Evolutionary conservation across 2,113 vertebrate genomes (phyloP).

Genomic region (Datnioides undecimradiatus): DNA sequence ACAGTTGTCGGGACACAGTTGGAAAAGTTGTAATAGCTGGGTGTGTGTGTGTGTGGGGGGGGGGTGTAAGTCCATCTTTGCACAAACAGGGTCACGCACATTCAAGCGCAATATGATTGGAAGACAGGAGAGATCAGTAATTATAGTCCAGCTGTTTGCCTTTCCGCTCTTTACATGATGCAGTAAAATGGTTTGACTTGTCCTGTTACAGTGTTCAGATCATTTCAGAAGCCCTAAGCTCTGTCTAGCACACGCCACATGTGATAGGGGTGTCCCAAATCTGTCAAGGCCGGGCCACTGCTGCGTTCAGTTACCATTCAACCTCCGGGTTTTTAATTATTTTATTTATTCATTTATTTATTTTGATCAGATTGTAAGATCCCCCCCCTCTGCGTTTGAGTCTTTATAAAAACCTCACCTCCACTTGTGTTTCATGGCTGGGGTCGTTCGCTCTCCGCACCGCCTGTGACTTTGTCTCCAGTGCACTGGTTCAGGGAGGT

Average conservation of each 20-base stretch:
- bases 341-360: neutral
- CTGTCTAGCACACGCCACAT: neutral
- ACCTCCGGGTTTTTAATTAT: too few relatives aligned
- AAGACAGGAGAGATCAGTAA: neutral
- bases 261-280: neutral
- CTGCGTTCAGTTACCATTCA: too few relatives aligned
- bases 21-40: too few relatives aligned
- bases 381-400: neutral
- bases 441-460: too few relatives aligned
- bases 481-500: neutral
- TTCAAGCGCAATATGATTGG: neutral
- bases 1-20: too few relatives aligned
- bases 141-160: too few relatives aligned
- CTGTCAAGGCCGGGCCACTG: too few relatives aligned
- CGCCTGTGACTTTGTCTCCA: neutral
- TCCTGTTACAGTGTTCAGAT: too few relatives aligned
- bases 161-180: neutral
- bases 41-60: neutral
- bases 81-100: slow-evolving; percentile 5
- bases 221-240: too few relatives aligned
- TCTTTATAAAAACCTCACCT: neutral
- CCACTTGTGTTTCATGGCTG: too few relatives aligned
- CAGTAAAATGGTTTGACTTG: too few relatives aligned
- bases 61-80: slow-evolving; percentile 6
- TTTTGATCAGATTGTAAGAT: neutral